phyloP scores from a whole-genome alignment of 2,888 invertebrate species.

The Drosophila helvetica region DNA sequence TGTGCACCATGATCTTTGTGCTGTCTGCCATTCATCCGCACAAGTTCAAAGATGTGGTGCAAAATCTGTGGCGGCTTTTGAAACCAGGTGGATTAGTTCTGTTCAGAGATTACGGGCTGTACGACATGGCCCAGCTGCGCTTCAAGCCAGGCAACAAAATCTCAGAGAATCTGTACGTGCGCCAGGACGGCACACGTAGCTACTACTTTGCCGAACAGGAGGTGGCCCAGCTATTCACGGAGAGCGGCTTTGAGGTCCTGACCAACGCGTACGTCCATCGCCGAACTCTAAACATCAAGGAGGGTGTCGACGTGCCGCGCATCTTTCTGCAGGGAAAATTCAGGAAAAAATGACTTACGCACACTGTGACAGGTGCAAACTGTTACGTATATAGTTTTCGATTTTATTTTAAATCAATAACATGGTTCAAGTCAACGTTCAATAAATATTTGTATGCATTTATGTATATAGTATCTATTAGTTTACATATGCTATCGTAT shows the following conservation, averaged over 20 bases:
- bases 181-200: constrained; percentile 97
- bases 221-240: constrained; percentile 87
- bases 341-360: constrained; percentile 83
- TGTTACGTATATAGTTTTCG: constrained; percentile 37
- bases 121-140: constrained; percentile 97
- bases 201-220: constrained; percentile 92
- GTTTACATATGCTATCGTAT: constrained; percentile 54
- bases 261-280: constrained; percentile 92
- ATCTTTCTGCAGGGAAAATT: constrained; percentile 97
- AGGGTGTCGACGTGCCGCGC: constrained; percentile 94
- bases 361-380: background rate
- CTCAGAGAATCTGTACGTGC: constrained; percentile 95
- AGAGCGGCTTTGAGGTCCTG: constrained; percentile 89
- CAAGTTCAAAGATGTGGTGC: constrained; percentile 88
- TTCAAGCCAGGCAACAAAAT: constrained; percentile 97
- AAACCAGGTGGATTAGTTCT: constrained; percentile 92
- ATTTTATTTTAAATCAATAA: constrained; percentile 68
- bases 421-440: constrained; percentile 73
- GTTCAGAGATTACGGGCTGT: constrained; percentile 96
- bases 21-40: constrained; percentile 96
- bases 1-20: constrained; percentile 96
- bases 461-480: constrained; percentile 42
- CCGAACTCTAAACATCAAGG: constrained; percentile 95
- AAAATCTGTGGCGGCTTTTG: constrained; percentile 88
- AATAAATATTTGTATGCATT: constrained; percentile 77